phyloP scores from a whole-genome alignment of 2,888 invertebrate genomes.

The Ditula angustiorana region DNA sequence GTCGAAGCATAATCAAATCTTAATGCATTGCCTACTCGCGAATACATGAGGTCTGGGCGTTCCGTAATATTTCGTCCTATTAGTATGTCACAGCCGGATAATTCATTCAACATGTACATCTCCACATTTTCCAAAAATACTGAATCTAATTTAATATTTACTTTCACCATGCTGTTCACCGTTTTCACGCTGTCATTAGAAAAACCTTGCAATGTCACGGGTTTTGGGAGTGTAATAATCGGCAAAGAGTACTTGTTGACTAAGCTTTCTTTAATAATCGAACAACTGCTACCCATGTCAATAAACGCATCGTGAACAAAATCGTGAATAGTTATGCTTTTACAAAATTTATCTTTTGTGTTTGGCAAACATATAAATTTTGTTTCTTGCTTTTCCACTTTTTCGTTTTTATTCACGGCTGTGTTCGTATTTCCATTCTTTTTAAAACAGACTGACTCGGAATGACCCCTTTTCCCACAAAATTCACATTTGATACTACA shows the following conservation, averaged over 20 bases:
- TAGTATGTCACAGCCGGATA: slow-evolving; percentile 2
- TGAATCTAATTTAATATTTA: slow-evolving; percentile 1
- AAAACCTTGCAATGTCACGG: slow-evolving; percentile 12
- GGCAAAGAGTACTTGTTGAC: no score
- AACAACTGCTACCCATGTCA: slow-evolving; percentile 10
- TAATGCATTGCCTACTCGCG: not conserved
- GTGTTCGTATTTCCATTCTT: not conserved
- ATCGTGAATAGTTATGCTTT: not conserved
- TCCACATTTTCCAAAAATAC: not conserved
- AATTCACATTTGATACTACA: not conserved
- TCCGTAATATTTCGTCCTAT: slow-evolving; percentile 6
- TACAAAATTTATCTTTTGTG: not conserved
- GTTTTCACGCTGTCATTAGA: not conserved
- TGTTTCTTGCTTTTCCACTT: not conserved
- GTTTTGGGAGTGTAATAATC: no score
- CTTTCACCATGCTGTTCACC: not conserved
- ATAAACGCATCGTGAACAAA: slow-evolving; percentile 9
- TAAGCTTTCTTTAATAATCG: no score
- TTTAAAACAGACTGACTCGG: not conserved
- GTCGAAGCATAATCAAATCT: not conserved
- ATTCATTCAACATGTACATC: not conserved
- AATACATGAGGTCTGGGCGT: slow-evolving; percentile 5
- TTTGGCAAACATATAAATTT: not conserved
- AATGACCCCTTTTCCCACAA: not conserved
- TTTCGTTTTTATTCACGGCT: not conserved